Percentiles rank a stretch among this genome's conserved stretches.
Evolutionary conservation across 2,797 vertebrate species (phyloP).

Genomic region (Coregonus sp.): DNA sequence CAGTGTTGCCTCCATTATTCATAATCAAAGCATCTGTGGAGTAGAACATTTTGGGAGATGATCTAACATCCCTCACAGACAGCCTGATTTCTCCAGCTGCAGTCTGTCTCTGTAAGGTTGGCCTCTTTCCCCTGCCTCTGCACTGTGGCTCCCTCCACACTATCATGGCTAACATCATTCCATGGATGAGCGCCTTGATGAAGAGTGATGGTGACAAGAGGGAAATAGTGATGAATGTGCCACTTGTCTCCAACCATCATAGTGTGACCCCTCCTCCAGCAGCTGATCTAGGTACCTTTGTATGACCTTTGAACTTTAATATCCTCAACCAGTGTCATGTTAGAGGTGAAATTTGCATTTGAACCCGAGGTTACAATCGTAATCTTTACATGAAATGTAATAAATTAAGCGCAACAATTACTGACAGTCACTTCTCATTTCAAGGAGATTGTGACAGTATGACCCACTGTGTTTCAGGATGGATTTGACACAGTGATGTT

Average conservation of each 20-base stretch:
- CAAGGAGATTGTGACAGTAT: background rate
- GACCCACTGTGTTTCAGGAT: background rate
- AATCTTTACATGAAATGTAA: background rate
- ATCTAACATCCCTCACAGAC: constrained; percentile 13
- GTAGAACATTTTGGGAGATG: background rate
- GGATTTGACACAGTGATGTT: background rate
- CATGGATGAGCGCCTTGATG: constrained; percentile 16
- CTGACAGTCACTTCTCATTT: background rate
- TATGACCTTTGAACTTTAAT: constrained; percentile 8
- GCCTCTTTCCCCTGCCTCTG: background rate
- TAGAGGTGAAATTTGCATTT: background rate
- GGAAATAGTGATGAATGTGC: background rate
- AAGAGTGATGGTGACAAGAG: constrained; percentile 2
- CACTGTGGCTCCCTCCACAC: background rate
- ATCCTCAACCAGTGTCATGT: background rate
- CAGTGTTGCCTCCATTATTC: constrained; percentile 26
- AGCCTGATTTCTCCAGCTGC: constrained; percentile 12
- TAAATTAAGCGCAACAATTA: background rate
- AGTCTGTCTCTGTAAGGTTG: background rate
- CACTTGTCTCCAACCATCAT: background rate
- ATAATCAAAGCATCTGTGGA: constrained; percentile 10
- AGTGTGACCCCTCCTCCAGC: background rate
- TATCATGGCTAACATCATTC: constrained; percentile 8
- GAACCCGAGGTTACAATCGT: background rate
- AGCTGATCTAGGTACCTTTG: background rate